Conservation (phyloP, 2,888 invertebrate genomes). For the Harpagoxenus sublaevis region DNA sequence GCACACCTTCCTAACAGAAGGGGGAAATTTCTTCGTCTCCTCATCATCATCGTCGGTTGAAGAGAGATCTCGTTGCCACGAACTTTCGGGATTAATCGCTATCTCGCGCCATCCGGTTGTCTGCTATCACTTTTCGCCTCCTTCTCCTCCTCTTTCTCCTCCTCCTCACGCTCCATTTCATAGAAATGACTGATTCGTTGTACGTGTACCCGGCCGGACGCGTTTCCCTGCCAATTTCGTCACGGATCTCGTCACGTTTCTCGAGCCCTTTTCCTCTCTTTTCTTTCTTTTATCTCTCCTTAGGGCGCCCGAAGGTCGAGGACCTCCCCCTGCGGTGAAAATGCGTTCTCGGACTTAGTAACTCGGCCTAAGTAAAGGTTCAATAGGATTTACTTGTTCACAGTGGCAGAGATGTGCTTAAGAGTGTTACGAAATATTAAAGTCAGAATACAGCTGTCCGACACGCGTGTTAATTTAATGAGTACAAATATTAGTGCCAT, state of each 20-base stretch:
- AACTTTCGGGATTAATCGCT: constrained; percentile 50
- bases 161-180: background rate
- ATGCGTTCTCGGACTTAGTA: background rate
- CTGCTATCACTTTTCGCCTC: constrained; percentile 34
- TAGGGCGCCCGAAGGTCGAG: constrained; percentile 19
- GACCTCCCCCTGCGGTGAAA: background rate
- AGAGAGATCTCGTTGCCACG: constrained; percentile 42
- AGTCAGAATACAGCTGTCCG: background rate
- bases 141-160: background rate
- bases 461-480: background rate
- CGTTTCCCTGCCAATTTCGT: constrained; percentile 34
- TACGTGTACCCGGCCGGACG: constrained; percentile 28
- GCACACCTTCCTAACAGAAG: constrained; percentile 33
- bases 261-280: background rate
- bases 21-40: constrained; percentile 50
- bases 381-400: background rate
- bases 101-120: constrained; percentile 46
- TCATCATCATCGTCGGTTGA: constrained; percentile 47
- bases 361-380: constrained; percentile 6
- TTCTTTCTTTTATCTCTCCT: constrained; percentile 28
- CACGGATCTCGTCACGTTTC: constrained; percentile 28
- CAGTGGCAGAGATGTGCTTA: background rate
- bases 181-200: constrained; percentile 46
- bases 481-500: background rate
- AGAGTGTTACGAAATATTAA: background rate